Evolutionary conservation across 53 echinoderm and acorn worm species (phyloP), one percentile per base, ranked within the genome.

Genomic region (Patiria pectinifera): DNA sequence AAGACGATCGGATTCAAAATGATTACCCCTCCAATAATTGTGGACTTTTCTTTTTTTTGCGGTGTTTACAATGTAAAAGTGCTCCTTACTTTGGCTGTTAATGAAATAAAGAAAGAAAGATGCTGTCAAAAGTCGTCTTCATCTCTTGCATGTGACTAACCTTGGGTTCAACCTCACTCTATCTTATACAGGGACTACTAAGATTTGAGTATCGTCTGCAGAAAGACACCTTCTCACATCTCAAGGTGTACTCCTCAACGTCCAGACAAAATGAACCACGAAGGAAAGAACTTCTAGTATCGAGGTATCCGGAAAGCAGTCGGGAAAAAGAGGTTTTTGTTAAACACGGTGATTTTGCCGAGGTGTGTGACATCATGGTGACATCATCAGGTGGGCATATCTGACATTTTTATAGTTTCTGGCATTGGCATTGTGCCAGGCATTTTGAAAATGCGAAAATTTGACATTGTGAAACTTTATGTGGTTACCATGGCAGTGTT

Each of bases 291-390:
- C 80, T 25, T 47, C 60, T 85, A 0, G 66, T 47, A 44, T 81
- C 82, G 18, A 91, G 15, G 18, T 71, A 79, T 62, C 58, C 9
- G n/a, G 12, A 24, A 69, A 77, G 71, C n/a, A 7, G 62, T 11
- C 22, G 43, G 43, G 4, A 62, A 24, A 11, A 47, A 49, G 91
- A 77, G 35, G 44, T 60, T n/a, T 91, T 90, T 85, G 60, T 69
- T 15, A 86, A 70, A 11, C 5, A 85, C 44, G 87, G 82, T 35
- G 71, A 98, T 61, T 94, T 89, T 91, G 87, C 94, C 16, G 96
- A 95, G 85, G 94, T 98, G 11, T 98, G 98, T 85, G 93, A 95
- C 81, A 92, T 98, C 83, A 91, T 96, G 95, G 93, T 86, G 48
- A 93, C 95, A 24, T 74, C 79, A 71, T 81, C 95, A 92, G 94